phyloP scores from a whole-genome alignment of 2,888 invertebrate species.

The Willowsia nigromaculata region DNA sequence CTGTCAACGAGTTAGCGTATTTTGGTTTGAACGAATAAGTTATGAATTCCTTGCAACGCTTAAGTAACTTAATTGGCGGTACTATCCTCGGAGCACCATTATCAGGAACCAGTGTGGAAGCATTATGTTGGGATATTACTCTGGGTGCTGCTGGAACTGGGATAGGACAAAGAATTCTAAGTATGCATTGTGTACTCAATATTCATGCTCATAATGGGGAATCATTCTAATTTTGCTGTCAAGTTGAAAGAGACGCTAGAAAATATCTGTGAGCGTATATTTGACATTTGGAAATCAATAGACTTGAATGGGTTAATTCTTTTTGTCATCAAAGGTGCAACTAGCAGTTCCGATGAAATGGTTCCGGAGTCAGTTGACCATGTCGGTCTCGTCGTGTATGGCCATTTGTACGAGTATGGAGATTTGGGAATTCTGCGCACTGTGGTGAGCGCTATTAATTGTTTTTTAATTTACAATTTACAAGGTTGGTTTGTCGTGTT shows the following conservation, averaged over 20 bases:
- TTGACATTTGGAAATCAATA: too few relatives aligned
- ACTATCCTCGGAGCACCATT: constrained; percentile 42
- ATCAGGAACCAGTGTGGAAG: constrained; percentile 68
- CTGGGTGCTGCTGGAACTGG: constrained; percentile 74
- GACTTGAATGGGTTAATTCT: background rate
- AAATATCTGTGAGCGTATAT: too few relatives aligned
- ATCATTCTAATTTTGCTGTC: too few relatives aligned
- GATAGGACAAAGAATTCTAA: constrained; percentile 73
- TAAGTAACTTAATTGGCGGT: constrained; percentile 70
- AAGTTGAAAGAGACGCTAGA: too few relatives aligned
- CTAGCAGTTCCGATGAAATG: constrained; percentile 69
- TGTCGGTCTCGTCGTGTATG: constrained; percentile 75
- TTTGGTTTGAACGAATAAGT: background rate
- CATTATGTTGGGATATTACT: constrained; percentile 77
- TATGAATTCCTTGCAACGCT: constrained; percentile 62
- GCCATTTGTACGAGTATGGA: constrained; percentile 76
- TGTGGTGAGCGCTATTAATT: constrained; percentile 53
- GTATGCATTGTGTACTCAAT: too few relatives aligned
- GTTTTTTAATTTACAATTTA: too few relatives aligned
- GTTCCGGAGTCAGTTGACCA: constrained; percentile 77
- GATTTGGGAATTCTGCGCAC: constrained; percentile 74
- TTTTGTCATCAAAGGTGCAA: constrained; percentile 54
- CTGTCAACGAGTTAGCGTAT: too few relatives aligned
- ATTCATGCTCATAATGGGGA: too few relatives aligned
- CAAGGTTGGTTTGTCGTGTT: too few relatives aligned